Percentiles rank a stretch among this genome's conserved stretches.
phyloP scores from a whole-genome alignment of 2,888 invertebrate species.

The Sarcophaga rosellei region DNA sequence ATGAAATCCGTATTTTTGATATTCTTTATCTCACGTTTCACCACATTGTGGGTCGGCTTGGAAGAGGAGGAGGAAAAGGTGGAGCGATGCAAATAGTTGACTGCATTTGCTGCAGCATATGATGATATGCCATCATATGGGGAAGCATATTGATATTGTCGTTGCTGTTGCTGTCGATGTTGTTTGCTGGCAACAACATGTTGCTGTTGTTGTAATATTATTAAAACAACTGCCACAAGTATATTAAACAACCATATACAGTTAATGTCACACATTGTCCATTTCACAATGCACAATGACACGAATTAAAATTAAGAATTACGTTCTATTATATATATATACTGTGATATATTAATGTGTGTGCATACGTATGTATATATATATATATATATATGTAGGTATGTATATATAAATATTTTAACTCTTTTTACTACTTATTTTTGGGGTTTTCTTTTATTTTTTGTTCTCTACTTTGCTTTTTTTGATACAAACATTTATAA shows the following conservation, averaged over 20 bases:
- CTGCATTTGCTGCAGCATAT: slow-evolving; percentile 54
- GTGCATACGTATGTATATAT: background rate
- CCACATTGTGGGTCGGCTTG: slow-evolving; percentile 28
- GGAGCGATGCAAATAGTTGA: slow-evolving; percentile 51
- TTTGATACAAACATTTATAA: slow-evolving; percentile 28
- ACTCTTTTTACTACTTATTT: slow-evolving; percentile 13
- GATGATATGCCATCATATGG: slow-evolving; percentile 56
- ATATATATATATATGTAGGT: too few species aligned
- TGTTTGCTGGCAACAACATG: slow-evolving; percentile 50
- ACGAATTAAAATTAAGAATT: slow-evolving; percentile 55
- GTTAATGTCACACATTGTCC: slow-evolving; percentile 75
- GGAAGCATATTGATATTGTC: slow-evolving; percentile 27
- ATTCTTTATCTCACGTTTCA: slow-evolving; percentile 56
- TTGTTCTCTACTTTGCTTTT: background rate
- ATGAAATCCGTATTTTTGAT: slow-evolving; percentile 60
- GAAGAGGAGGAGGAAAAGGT: background rate
- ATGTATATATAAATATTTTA: too few species aligned
- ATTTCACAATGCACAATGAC: slow-evolving; percentile 71
- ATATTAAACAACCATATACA: slow-evolving; percentile 74
- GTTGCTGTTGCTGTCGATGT: slow-evolving; percentile 34
- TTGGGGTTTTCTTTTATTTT: background rate
- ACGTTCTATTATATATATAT: slow-evolving; percentile 11
- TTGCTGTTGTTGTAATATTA: slow-evolving; percentile 67
- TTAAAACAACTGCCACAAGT: slow-evolving; percentile 71
- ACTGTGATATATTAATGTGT: background rate